phyloP scores from a whole-genome alignment of 2,797 vertebrate species.

The Xenops minutus region DNA sequence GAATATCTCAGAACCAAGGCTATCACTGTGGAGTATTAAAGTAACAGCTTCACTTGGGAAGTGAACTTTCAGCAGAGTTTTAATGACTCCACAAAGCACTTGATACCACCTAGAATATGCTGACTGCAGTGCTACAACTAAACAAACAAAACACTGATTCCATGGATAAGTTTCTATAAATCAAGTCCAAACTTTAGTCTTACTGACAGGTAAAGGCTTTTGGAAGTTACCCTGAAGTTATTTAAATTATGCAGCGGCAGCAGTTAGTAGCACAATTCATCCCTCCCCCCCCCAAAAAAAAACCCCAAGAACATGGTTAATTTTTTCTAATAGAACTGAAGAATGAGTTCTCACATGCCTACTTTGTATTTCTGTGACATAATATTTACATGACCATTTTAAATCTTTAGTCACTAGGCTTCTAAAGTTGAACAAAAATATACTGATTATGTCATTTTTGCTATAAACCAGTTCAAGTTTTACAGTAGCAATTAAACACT shows the following conservation, averaged over 20 bases:
- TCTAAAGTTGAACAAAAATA: not conserved
- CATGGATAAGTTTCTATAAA: not conserved
- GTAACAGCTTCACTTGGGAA: not conserved
- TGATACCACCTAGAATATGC: not conserved
- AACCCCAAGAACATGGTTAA: not conserved
- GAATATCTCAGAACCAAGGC: constrained; percentile 98
- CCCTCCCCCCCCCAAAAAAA: rapidly evolving
- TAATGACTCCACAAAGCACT: not conserved
- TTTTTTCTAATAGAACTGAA: not conserved
- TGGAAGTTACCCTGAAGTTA: not conserved
- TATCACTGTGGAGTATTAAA: constrained; percentile 94
- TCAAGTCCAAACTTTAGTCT: not conserved
- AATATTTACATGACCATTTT: not conserved
- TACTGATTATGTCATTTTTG: not conserved
- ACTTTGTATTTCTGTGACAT: not conserved
- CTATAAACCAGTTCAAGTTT: not conserved
- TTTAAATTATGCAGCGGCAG: not conserved
- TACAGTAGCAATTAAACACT: not conserved
- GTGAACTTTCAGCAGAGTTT: not conserved
- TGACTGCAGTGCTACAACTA: not conserved
- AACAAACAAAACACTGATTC: not conserved
- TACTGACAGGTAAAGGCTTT: not conserved
- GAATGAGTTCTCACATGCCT: not conserved
- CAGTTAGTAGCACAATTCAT: not conserved
- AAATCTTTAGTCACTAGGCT: not conserved